Evolutionary conservation across 92 coral and sea anemone species (phyloP).

Genomic region (Parazoanthus swiftii): DNA sequence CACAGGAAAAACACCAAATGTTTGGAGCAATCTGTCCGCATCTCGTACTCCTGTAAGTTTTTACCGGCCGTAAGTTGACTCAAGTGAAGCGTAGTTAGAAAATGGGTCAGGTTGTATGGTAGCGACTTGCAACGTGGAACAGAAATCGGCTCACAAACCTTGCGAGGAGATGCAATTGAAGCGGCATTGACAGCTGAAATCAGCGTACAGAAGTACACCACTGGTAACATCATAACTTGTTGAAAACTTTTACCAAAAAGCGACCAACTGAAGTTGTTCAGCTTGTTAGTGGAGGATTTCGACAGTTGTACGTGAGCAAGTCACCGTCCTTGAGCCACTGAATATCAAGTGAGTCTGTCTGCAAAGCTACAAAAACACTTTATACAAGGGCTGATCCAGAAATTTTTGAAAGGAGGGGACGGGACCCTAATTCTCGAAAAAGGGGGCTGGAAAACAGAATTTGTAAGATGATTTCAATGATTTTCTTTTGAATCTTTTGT

Average conservation of each 20-base stretch:
- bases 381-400: too few relatives aligned
- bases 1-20: conserved; percentile 81
- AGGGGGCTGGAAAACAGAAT: too few relatives aligned
- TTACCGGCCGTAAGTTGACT: conserved; percentile 54
- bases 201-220: not conserved
- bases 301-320: not conserved
- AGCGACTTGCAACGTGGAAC: conserved; percentile 65
- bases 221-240: not conserved
- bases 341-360: not conserved
- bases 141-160: conserved; percentile 65
- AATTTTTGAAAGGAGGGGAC: too few relatives aligned
- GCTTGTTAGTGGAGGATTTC: not conserved
- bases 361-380: not conserved
- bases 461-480: too few relatives aligned
- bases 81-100: conserved; percentile 69
- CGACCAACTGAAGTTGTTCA: not conserved
- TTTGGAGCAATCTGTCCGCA: conserved; percentile 70
- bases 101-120: conserved; percentile 81
- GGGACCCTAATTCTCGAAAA: too few relatives aligned
- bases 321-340: not conserved
- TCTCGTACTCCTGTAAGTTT: conserved; percentile 25
- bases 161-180: not conserved
- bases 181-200: not conserved
- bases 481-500: too few relatives aligned
- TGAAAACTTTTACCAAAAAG: not conserved